Percentiles rank a stretch among this genome's conserved stretches.
Conservation (phyloP, 2,113 vertebrate species). For the Podiceps cristatus region DNA sequence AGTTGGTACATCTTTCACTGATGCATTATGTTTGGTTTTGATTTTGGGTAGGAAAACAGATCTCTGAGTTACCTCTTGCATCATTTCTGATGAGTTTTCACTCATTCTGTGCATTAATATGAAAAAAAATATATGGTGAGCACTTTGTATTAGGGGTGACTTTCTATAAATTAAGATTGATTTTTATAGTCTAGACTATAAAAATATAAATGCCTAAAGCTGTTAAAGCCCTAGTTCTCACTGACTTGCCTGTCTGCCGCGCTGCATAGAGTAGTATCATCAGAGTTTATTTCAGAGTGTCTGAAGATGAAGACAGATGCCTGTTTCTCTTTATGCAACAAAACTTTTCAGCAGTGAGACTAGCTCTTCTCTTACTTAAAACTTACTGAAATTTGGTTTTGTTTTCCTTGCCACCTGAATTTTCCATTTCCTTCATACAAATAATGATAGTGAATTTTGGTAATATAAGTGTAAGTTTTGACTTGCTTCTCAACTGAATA, state of each 20-base stretch:
- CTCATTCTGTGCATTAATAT: rapidly evolving
- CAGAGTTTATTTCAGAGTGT: neutral
- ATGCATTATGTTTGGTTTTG: rapidly evolving
- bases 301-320: neutral
- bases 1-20: neutral
- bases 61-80: neutral
- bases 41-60: neutral
- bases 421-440: neutral
- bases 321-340: rapidly evolving
- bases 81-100: neutral
- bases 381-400: neutral
- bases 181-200: no score
- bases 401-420: neutral
- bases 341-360: neutral
- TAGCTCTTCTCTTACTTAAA: neutral
- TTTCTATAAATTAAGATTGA: rapidly evolving
- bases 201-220: no score
- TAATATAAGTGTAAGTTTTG: neutral
- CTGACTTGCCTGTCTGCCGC: rapidly evolving
- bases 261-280: neutral
- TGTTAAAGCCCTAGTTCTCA: neutral
- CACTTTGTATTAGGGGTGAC: rapidly evolving
- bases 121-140: rapidly evolving
- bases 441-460: neutral
- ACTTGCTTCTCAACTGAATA: neutral